Evolutionary conservation across 1,140 invertebrate genomes (phyloP), one percentile per base, ranked within the genome.

Genomic region (Magallana gigas): DNA sequence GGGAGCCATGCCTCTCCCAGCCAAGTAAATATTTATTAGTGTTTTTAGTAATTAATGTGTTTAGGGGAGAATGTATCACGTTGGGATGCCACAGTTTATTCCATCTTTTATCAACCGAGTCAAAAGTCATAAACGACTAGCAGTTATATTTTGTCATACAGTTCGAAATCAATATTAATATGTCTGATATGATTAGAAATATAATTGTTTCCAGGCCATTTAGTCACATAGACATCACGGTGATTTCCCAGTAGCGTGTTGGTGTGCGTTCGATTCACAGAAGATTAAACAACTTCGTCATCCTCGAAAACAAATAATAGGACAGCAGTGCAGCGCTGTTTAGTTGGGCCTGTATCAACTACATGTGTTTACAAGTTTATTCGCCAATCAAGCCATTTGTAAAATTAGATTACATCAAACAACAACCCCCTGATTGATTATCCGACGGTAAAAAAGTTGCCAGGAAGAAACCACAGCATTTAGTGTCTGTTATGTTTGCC

Each of bases 381-480:
- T 76, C 68, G 23, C 23, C 68, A 76, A 76, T 76, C 68, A 76
- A 76, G 68, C 68, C 68, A 76, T 76, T 76, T 76, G 68, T 29
- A 36, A 76, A 76, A 76, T 76, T 76, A 76, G 68, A 76, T 76
- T 23, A 76, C 68, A 76, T 76, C 68, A 76, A 76, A 76, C 68
- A 23, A 76, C 68, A 29, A 29, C 23, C 14, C 11, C 36, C 9
- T 76, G 68, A 76, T 76, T 76, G 68, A 76, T 76, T 76, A 76
- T 12, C 60, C n/a, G 14, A 5, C 14, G 36, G 23, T 76, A 18
- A 4, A 29, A 76, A 76, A 76, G 11, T 76, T 29, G 9, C 68
- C 12, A 76, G 23, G 23, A 76, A 23, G 68, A 76, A 29, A 76
- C 23, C 68, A 76, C 18, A 76, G 36, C 68, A 76, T 76, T 76